Conservation (phyloP, 2,888 invertebrate species). For the Drosophila neutralis region DNA sequence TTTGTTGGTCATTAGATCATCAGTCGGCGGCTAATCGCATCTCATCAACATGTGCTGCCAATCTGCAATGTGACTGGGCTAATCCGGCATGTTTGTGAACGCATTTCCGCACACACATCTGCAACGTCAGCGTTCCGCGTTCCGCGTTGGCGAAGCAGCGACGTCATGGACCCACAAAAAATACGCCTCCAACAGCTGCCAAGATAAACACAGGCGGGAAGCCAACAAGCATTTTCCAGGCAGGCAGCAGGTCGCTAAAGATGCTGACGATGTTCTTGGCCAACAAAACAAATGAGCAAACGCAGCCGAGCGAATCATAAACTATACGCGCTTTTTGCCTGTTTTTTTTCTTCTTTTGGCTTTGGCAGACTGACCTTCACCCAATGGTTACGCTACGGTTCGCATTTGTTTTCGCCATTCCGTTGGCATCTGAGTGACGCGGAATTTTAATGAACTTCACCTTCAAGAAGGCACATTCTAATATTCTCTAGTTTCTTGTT, state of each 20-base stretch:
- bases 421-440: slow-evolving; percentile 58
- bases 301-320: slow-evolving; percentile 18
- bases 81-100: slow-evolving; percentile 52
- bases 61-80: slow-evolving; percentile 30
- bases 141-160: slow-evolving; percentile 8
- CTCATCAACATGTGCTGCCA: slow-evolving; percentile 27
- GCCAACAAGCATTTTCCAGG: slow-evolving; percentile 52
- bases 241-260: slow-evolving; percentile 56
- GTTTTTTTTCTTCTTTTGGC: slow-evolving; percentile 1
- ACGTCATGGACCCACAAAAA: slow-evolving; percentile 55
- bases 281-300: slow-evolving; percentile 14
- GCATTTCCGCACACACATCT: slow-evolving; percentile 66
- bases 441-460: slow-evolving; percentile 80
- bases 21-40: slow-evolving; percentile 20
- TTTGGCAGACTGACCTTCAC: slow-evolving; percentile 62
- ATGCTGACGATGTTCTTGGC: slow-evolving; percentile 49
- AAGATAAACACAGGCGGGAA: slow-evolving; percentile 50
- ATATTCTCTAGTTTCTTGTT: not conserved
- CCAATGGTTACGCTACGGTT: slow-evolving; percentile 53
- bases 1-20: slow-evolving; percentile 16
- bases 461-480: slow-evolving; percentile 45
- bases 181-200: slow-evolving; percentile 54
- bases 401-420: slow-evolving; percentile 38
- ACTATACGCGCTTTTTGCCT: slow-evolving; percentile 22
- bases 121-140: slow-evolving; percentile 56